phyloP scores from a whole-genome alignment of 1,140 invertebrate genomes.

The Agrypnia vestita region DNA sequence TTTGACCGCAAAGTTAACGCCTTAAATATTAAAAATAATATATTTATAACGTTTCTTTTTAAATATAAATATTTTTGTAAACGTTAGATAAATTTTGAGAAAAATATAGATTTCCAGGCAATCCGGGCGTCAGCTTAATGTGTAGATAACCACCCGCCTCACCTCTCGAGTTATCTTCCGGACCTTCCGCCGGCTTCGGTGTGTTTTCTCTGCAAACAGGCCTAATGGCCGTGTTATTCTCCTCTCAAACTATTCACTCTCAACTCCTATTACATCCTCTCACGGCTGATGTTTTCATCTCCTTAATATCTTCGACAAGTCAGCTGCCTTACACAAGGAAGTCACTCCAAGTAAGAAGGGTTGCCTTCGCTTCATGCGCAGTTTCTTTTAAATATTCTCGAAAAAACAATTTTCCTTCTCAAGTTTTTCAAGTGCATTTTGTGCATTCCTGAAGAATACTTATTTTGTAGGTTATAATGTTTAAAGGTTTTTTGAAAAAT shows the following conservation, averaged over 20 bases:
- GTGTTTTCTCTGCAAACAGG: constrained; percentile 42
- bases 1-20: no score
- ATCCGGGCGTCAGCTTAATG: not conserved
- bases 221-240: constrained; percentile 46
- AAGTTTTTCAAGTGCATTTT: not conserved
- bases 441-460: no score
- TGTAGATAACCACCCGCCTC: not conserved
- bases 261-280: constrained; percentile 20
- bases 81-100: no score
- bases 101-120: not conserved
- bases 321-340: not conserved
- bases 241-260: not conserved
- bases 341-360: not conserved
- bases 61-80: no score
- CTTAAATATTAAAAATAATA: no score
- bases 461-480: no score
- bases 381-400: no score
- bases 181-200: not conserved
- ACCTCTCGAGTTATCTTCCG: not conserved
- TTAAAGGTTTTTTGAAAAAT: no score
- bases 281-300: constrained; percentile 13
- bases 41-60: no score
- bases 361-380: not conserved
- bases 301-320: not conserved
- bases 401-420: not conserved